Evolutionary conservation across 2,113 vertebrate species (phyloP), one percentile per base, ranked within the genome.

Genomic region (Herpetotheres cachinnans): DNA sequence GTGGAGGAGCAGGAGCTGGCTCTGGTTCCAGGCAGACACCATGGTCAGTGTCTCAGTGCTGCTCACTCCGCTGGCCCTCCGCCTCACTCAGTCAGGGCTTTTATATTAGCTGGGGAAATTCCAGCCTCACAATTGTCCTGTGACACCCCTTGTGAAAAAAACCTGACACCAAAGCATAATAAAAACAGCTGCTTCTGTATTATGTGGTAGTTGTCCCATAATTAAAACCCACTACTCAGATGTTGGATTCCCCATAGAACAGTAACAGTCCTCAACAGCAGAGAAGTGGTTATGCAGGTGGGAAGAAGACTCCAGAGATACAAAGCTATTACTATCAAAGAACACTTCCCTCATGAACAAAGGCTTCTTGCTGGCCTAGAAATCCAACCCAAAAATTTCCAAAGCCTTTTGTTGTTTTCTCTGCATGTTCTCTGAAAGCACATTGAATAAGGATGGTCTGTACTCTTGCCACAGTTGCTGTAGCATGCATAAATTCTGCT

Each of bases 371-470:
- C n/a, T 90, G 27, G 27, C 59, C 67, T 8, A 0, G 6, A 80
- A 94, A 88, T 59, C 11, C 4, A 8, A 24, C 14, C 12, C n/a
- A 70, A 71, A 88, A 59, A 4, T 24, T 82, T 59, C 30, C 10
- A 72, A 84, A 44, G 13, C 3, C 22, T 81, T 83, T 84, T 71
- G 40, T 21, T 90, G 7, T 34, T 96, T 86, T 70, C 16, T 47
- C 20, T 81, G 46, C 26, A 44, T 3, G 2, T 93, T 88, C 47
- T 26, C 54, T 54, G 49, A 40, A 54, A 65, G 26, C 20, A 21
- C 0, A 1, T 54, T 79, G 65, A 34, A 16, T 0, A 1, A 65
- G n/a, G 38, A 18, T 62, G 30, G 20, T 59, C 63, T 82, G 8
- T 8, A 16, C 65, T 78, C 56, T 46, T 55, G 42, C 21, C 15